Evolutionary conservation across 2,797 vertebrate species (phyloP).

Genomic region (Sebastolobus altivelis): DNA sequence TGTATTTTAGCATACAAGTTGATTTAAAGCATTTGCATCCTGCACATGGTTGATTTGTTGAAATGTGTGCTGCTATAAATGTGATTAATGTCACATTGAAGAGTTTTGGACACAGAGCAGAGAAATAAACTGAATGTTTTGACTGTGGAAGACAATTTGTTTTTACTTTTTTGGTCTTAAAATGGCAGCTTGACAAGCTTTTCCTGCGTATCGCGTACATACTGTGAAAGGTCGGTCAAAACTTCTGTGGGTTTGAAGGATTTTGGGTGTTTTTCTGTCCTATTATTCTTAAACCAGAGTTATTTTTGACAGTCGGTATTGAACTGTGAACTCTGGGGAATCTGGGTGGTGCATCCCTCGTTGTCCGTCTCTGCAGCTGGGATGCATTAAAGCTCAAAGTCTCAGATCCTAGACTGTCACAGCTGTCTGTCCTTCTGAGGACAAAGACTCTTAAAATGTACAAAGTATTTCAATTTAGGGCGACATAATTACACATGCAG

Average conservation of each 20-base stretch:
- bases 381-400: not conserved
- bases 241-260: not conserved
- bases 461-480: slow-evolving; percentile 34
- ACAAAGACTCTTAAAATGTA: slow-evolving; percentile 39
- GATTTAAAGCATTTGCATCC: slow-evolving; percentile 12
- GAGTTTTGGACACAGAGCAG: not conserved
- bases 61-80: not conserved
- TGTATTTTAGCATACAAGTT: not conserved
- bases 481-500: slow-evolving; percentile 28
- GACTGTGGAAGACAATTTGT: not conserved
- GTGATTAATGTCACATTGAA: not conserved
- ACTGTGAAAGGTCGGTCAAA: not conserved
- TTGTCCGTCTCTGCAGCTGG: slow-evolving; percentile 3
- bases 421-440: slow-evolving; percentile 3
- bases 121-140: not conserved
- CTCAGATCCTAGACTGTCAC: not conserved
- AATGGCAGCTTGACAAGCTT: slow-evolving; percentile 1
- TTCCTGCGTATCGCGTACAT: not conserved
- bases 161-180: not conserved
- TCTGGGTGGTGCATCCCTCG: not conserved
- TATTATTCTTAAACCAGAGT: slow-evolving; percentile 12
- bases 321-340: slow-evolving; percentile 21
- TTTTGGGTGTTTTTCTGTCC: not conserved
- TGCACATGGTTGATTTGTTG: not conserved
- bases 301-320: slow-evolving; percentile 15